Percentiles rank a stretch among this genome's conserved stretches.
Evolutionary conservation across 2,113 vertebrate species (phyloP).

Genomic region (Sardina pilchardus): DNA sequence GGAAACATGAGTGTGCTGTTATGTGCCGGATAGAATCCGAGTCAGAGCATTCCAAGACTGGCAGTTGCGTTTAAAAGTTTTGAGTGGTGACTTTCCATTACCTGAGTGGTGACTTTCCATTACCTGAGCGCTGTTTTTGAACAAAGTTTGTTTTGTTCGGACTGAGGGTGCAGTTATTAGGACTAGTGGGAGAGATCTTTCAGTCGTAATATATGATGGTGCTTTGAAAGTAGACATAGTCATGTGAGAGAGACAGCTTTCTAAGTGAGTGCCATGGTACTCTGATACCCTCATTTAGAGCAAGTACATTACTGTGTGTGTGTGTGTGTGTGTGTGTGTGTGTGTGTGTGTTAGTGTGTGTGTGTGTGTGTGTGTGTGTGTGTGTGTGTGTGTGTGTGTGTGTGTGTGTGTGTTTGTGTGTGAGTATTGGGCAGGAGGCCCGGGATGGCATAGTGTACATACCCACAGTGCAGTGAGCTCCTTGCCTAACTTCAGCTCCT

Average conservation of each 20-base stretch:
- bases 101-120: not conserved
- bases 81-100: not conserved
- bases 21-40: not conserved
- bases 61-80: not conserved
- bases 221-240: not conserved
- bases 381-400: conserved; percentile 6
- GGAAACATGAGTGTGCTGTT: not conserved
- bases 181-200: not conserved
- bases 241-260: not conserved
- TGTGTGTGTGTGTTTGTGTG: conserved; percentile 26
- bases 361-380: conserved; percentile 15
- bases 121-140: not conserved
- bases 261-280: not conserved
- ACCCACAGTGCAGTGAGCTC: conserved; percentile 34
- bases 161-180: not conserved
- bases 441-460: not conserved
- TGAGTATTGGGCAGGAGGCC: conserved; percentile 3
- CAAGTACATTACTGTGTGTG: not conserved
- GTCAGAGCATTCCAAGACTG: too few species aligned
- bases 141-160: not conserved
- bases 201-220: not conserved
- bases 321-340: conserved; percentile 17
- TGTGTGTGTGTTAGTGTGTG: conserved; percentile 18
- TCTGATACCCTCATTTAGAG: not conserved
- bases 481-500: conserved; percentile 29